A percentile compares a stretch with the other conserved stretches of the same genome.
Evolutionary conservation across 2,797 vertebrate genomes (phyloP).

Genomic region (Novumbra hubbsi): DNA sequence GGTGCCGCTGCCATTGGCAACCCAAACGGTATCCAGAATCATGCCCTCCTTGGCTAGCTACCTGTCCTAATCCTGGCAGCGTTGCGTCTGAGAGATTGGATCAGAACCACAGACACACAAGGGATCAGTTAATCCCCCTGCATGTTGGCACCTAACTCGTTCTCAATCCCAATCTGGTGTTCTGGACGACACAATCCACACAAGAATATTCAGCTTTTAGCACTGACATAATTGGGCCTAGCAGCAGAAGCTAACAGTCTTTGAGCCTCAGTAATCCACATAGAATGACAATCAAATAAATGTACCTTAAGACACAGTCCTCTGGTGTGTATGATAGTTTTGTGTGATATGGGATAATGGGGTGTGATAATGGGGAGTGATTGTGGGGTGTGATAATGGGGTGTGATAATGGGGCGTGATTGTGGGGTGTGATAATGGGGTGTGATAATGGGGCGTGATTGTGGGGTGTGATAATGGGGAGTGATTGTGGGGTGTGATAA

Average conservation of each 20-base stretch:
- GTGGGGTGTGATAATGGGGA: conserved; percentile 16
- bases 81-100: background rate
- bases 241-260: background rate
- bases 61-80: conserved; percentile 29
- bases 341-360: background rate
- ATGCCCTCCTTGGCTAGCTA: conserved; percentile 25
- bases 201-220: background rate
- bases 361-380: background rate
- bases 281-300: background rate
- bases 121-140: background rate
- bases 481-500: background rate
- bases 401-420: conserved; percentile 4
- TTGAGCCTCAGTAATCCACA: background rate
- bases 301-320: background rate
- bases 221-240: background rate
- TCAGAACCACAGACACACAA: conserved; percentile 2
- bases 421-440: background rate
- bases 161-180: background rate
- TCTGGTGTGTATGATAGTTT: background rate
- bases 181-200: background rate
- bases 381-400: conserved; percentile 16
- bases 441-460: background rate
- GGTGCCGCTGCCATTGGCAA: conserved; percentile 22
- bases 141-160: conserved; percentile 1
- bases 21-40: conserved; percentile 21